Conservation (phyloP, 2,113 vertebrate genomes). For the Vulpes ferrilata region DNA sequence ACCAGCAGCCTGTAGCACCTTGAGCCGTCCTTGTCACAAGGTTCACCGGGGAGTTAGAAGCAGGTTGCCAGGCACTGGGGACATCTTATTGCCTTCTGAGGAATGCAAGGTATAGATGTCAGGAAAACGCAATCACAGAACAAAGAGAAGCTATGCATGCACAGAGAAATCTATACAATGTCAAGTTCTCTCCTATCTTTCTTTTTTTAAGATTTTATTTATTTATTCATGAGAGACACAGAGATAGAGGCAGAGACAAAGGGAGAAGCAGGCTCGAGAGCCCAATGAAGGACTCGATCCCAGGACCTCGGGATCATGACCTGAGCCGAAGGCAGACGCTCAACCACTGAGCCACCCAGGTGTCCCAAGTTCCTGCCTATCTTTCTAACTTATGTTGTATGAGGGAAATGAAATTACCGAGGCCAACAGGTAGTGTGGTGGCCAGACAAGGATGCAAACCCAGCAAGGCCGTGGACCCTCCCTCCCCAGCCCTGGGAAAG, state of each 20-base stretch:
- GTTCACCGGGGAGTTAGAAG: not conserved
- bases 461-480: not conserved
- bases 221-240: no score
- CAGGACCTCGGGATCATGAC: no score
- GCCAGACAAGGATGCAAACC: not conserved
- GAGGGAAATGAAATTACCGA: conserved; percentile 9
- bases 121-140: not conserved
- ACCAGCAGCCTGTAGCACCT: not conserved
- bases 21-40: not conserved
- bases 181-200: not conserved
- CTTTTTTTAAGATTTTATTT: no score
- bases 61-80: not conserved
- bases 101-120: not conserved
- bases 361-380: not conserved
- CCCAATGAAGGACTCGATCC: no score
- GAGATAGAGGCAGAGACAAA: no score
- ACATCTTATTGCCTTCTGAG: not conserved
- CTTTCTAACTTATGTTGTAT: not conserved
- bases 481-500: not conserved
- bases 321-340: no score
- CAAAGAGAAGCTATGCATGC: not conserved
- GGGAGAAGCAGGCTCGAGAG: no score
- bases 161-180: not conserved
- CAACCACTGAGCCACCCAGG: no score
- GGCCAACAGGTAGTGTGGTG: not conserved